Percentiles rank a stretch among this genome's conserved stretches.
Conservation (phyloP, 2,888 invertebrate genomes). For the Homarus gammarus region DNA sequence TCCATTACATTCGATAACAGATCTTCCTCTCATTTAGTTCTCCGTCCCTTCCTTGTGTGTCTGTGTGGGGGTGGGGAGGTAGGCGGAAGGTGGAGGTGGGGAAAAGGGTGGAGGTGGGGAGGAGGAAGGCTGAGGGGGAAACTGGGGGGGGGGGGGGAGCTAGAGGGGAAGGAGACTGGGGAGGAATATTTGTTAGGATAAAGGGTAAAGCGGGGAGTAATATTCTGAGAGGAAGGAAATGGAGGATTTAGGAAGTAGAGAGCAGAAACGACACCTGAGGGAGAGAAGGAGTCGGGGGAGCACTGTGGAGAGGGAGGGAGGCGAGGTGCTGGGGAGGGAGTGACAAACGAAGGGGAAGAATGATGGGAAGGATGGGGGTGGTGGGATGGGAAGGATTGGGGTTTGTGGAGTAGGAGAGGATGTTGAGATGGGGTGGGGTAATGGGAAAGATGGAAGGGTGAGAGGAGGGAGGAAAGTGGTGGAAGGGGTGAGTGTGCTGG, state of each 20-base stretch:
- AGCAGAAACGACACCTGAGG: background rate
- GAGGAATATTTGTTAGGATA: background rate
- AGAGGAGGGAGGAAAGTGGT: too few relatives aligned
- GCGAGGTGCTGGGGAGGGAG: background rate
- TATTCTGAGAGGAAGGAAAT: background rate
- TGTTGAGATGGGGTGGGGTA: too few relatives aligned
- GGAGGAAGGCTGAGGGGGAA: background rate
- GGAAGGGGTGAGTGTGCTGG: too few relatives aligned
- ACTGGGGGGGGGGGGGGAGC: background rate
- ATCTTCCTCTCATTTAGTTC: too few relatives aligned
- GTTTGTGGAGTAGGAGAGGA: too few relatives aligned
- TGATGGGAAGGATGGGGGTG: too few relatives aligned
- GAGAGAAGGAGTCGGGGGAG: background rate
- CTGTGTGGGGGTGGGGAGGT: background rate
- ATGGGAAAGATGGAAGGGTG: too few relatives aligned
- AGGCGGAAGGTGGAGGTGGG: background rate
- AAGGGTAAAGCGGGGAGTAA: background rate
- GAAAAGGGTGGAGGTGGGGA: background rate
- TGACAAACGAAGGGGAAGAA: background rate
- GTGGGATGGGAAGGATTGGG: too few relatives aligned
- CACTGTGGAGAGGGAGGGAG: background rate
- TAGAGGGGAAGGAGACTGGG: background rate
- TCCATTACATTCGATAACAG: too few relatives aligned
- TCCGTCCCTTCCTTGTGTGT: too few relatives aligned
- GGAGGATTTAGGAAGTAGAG: background rate